Percentiles rank a stretch among this genome's conserved stretches.
Evolutionary conservation across 1,140 invertebrate genomes (phyloP).

Genomic region (Drosophila willistoni): DNA sequence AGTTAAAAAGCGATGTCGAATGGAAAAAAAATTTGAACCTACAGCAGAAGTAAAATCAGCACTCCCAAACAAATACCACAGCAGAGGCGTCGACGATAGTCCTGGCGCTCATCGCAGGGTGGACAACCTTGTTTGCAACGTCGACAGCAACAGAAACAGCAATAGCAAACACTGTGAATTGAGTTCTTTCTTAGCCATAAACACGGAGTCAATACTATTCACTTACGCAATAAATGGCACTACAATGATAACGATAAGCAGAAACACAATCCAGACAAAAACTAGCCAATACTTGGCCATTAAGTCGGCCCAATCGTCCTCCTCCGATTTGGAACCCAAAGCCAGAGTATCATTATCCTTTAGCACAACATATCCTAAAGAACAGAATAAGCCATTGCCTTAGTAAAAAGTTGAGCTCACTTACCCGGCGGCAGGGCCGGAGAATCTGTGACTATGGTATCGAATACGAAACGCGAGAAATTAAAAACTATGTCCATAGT

Average conservation of each 20-base stretch:
- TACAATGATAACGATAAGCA: conserved; percentile 86
- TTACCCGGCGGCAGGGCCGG: conserved; percentile 48
- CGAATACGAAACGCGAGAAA: conserved; percentile 51
- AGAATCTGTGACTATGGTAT: conserved; percentile 16
- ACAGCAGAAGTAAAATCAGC: conserved; percentile 90
- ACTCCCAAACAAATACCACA: conserved; percentile 89
- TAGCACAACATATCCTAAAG: conserved; percentile 62
- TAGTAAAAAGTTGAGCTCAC: neutral
- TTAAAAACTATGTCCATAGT: conserved; percentile 47
- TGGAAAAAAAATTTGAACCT: conserved; percentile 82
- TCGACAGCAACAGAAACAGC: conserved; percentile 93
- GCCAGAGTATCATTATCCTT: conserved; percentile 42
- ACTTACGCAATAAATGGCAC: conserved; percentile 87
- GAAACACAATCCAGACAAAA: conserved; percentile 84
- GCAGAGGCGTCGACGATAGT: conserved; percentile 90
- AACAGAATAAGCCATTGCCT: neutral
- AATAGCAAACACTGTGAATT: conserved; percentile 87
- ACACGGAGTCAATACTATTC: too few species aligned
- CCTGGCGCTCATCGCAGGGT: conserved; percentile 89
- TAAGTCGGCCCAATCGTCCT: conserved; percentile 85
- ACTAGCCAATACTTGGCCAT: conserved; percentile 85
- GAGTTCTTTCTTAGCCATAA: too few species aligned
- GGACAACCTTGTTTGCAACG: conserved; percentile 89
- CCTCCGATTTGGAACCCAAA: conserved; percentile 78
- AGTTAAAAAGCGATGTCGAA: neutral